Evolutionary conservation across 1,140 invertebrate genomes (phyloP).

Genomic region (Hyphantria cunea): DNA sequence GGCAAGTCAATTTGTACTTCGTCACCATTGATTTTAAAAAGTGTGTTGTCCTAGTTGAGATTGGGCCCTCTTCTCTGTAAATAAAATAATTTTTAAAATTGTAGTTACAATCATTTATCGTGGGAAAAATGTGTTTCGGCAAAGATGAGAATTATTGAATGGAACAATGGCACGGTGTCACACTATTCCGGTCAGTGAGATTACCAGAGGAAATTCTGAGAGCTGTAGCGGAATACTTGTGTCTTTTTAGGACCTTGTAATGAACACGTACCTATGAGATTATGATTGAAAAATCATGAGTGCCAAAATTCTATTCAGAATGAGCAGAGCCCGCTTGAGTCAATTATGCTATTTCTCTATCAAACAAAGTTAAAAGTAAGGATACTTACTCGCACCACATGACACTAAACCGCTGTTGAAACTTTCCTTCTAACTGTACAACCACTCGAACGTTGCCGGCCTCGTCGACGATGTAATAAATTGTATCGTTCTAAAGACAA

Average conservation of each 20-base stretch:
- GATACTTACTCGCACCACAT: slow-evolving; percentile 23
- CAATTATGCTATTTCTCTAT: background rate
- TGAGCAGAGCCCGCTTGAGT: background rate
- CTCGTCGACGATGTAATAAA: slow-evolving; percentile 25
- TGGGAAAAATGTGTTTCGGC: background rate
- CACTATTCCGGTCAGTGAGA: too few relatives aligned
- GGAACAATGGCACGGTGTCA: background rate
- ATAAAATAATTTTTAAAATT: background rate
- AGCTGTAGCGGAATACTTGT: too few relatives aligned
- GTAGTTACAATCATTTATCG: background rate
- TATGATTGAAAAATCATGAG: too few relatives aligned
- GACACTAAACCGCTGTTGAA: slow-evolving; percentile 6
- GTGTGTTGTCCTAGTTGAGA: background rate
- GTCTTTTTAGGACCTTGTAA: too few relatives aligned
- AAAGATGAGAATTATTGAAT: background rate
- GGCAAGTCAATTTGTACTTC: background rate
- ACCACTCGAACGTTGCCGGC: slow-evolving; percentile 15
- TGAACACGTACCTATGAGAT: too few relatives aligned
- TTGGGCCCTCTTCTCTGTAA: background rate
- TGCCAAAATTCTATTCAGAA: background rate
- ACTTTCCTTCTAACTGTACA: slow-evolving; percentile 19
- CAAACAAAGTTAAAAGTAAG: background rate
- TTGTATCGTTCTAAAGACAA: slow-evolving; percentile 13
- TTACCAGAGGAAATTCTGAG: background rate
- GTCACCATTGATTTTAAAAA: background rate